phyloP scores from a whole-genome alignment of 1,140 invertebrate genomes.

The Proctacanthus coquilletti region DNA sequence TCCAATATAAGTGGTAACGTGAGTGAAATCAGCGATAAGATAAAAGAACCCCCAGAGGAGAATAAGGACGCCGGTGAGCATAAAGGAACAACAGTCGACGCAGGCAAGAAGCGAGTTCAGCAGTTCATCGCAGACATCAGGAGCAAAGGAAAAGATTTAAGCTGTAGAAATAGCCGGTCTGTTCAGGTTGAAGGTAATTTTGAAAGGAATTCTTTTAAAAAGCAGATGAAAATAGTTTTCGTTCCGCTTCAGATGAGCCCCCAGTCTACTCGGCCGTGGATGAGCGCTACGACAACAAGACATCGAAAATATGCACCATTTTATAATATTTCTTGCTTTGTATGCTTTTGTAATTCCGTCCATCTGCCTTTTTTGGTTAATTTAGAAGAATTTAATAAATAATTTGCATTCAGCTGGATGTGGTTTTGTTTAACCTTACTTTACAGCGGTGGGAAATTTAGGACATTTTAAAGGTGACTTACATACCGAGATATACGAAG shows the following conservation, averaged over 20 bases:
- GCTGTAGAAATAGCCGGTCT: slow-evolving; percentile 24
- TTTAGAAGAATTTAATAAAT: too few species aligned
- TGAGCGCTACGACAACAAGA: slow-evolving; percentile 8
- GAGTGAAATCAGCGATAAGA: too few species aligned
- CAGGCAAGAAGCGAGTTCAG: slow-evolving; percentile 19
- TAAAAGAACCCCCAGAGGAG: not conserved
- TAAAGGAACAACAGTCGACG: too few species aligned
- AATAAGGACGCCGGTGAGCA: slow-evolving; percentile 14
- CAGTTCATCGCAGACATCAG: slow-evolving; percentile 17
- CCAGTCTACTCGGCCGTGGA: slow-evolving; percentile 11
- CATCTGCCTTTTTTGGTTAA: too few species aligned
- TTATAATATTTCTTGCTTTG: too few species aligned
- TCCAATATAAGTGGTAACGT: too few species aligned
- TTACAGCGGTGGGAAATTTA: too few species aligned
- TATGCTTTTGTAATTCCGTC: too few species aligned
- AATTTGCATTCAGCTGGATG: too few species aligned
- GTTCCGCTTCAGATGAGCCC: slow-evolving; percentile 16
- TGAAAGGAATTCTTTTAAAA: not conserved
- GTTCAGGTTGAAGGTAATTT: slow-evolving; percentile 20
- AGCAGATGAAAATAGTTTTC: slow-evolving; percentile 3
- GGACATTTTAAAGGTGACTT: too few species aligned
- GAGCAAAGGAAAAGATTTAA: slow-evolving; percentile 8
- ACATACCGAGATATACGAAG: too few species aligned
- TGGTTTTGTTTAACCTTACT: too few species aligned
- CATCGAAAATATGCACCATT: slow-evolving; percentile 28